A percentile compares a stretch with the other conserved stretches of the same genome.
Conservation (phyloP, 64 coral and sea anemone genomes). For the Platygyra sinensis region DNA sequence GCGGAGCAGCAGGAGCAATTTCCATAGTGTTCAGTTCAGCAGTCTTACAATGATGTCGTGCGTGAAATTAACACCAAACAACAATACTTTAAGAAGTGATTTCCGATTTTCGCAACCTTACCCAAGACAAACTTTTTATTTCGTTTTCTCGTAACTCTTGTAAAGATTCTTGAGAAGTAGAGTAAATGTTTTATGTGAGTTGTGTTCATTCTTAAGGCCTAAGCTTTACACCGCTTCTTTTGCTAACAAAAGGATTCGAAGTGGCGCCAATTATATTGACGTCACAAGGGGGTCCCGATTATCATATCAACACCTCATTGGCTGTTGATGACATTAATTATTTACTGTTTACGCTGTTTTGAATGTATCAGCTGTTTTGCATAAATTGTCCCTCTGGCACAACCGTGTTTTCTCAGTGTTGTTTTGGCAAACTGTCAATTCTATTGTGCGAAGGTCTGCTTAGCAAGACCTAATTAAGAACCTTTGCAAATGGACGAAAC, state of each 20-base stretch:
- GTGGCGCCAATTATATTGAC: conserved; percentile 47
- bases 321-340: conserved; percentile 44
- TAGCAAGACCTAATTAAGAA: conserved; percentile 44
- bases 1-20: conserved; percentile 43
- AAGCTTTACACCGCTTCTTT: conserved; percentile 1
- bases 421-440: conserved; percentile 54
- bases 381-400: conserved; percentile 55
- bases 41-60: conserved; percentile 26
- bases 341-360: conserved; percentile 54
- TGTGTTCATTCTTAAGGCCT: neutral
- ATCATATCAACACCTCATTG: conserved; percentile 41
- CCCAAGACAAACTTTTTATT: neutral
- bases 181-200: neutral
- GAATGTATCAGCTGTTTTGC: conserved; percentile 57
- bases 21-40: conserved; percentile 3
- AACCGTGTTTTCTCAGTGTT: conserved; percentile 27
- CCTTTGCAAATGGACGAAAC: conserved; percentile 9
- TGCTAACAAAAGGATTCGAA: conserved; percentile 36
- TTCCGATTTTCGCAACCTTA: neutral
- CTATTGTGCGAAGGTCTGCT: conserved; percentile 39
- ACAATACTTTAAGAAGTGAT: neutral
- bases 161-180: neutral
- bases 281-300: conserved; percentile 43
- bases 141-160: neutral
- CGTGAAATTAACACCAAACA: conserved; percentile 17